Evolutionary conservation across 2,113 vertebrate species (phyloP).

Genomic region (sheep (Ovis aries)): DNA sequence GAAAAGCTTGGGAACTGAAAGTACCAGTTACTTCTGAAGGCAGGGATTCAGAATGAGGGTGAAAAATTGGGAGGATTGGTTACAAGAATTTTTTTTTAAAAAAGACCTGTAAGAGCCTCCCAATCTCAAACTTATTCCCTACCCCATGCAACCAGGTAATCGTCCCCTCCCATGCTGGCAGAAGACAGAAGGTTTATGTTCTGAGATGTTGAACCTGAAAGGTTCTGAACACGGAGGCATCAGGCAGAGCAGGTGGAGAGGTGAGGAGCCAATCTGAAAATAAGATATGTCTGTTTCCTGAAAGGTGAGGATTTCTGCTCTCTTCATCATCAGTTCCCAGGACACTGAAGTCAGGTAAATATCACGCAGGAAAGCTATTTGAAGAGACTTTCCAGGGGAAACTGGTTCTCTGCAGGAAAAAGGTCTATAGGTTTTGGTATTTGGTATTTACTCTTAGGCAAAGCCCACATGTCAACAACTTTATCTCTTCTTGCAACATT

Average conservation of each 20-base stretch:
- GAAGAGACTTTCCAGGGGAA: not conserved
- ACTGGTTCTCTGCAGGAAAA: not conserved
- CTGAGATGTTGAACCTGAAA: not conserved
- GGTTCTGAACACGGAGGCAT: not conserved
- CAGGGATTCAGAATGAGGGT: not conserved
- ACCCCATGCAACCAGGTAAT: not conserved
- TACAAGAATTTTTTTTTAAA: not conserved
- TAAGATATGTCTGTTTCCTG: not conserved
- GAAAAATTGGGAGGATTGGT: not conserved
- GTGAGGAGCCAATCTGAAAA: not conserved
- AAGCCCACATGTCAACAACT: not conserved
- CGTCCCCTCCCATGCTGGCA: not conserved
- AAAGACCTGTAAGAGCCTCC: not conserved
- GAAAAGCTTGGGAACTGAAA: not conserved
- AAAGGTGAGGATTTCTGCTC: not conserved
- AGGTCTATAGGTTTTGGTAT: not conserved
- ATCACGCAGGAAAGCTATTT: not conserved
- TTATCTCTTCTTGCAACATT: not conserved
- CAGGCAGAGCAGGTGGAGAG: not conserved
- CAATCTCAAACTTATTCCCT: not conserved
- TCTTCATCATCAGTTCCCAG: not conserved
- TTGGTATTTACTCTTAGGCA: not conserved
- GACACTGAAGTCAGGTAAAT: not conserved
- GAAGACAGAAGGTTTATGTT: not conserved
- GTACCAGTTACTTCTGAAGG: not conserved